Conservation (phyloP, 2,113 vertebrate species). For the Hypanus sabinus region DNA sequence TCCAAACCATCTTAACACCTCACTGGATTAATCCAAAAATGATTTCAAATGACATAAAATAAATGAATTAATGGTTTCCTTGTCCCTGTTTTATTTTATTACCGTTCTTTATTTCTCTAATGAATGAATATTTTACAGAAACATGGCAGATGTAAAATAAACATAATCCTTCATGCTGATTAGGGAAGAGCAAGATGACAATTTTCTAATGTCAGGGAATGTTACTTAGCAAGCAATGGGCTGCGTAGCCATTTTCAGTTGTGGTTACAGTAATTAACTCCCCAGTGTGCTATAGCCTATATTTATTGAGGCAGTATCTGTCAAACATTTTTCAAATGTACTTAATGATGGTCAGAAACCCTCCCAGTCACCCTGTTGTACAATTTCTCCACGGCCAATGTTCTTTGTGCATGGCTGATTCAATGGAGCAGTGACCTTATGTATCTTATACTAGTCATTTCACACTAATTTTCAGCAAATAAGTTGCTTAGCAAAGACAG, state of each 20-base stretch:
- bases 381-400: background rate
- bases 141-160: slow-evolving; percentile 10
- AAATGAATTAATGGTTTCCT: background rate
- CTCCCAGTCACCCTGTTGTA: slow-evolving; percentile 1
- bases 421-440: slow-evolving; percentile 20
- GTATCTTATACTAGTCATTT: slow-evolving; percentile 4
- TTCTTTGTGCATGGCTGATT: slow-evolving; percentile 11
- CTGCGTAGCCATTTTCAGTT: slow-evolving; percentile 31
- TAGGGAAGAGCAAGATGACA: slow-evolving; percentile 21
- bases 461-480: background rate
- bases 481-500: background rate
- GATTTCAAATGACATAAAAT: background rate
- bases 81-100: background rate
- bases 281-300: slow-evolving; percentile 28
- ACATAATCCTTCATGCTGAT: slow-evolving; percentile 29
- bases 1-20: background rate
- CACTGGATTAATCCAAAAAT: slow-evolving; percentile 6
- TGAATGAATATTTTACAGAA: slow-evolving; percentile 11
- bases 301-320: slow-evolving; percentile 27
- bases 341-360: slow-evolving; percentile 23
- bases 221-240: slow-evolving; percentile 18
- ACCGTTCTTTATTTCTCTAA: background rate
- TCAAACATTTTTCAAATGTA: slow-evolving; percentile 34
- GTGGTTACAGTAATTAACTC: slow-evolving; percentile 38
- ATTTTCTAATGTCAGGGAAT: slow-evolving; percentile 24